Evolutionary conservation across 2,113 vertebrate species (phyloP).

Genomic region (Sakesphorus luctuosus): DNA sequence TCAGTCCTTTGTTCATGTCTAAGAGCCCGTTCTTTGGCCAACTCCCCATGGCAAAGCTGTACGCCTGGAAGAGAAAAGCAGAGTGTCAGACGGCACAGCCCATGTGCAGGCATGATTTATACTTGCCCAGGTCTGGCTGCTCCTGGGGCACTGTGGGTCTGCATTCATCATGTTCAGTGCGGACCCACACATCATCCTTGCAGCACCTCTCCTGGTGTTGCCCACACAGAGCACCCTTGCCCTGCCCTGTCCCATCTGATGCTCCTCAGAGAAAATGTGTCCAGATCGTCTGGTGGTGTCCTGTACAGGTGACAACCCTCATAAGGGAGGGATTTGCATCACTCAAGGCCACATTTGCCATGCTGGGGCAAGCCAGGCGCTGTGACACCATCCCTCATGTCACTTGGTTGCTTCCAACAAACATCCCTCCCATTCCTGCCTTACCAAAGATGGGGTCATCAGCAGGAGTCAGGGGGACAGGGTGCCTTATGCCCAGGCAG

Average conservation of each 20-base stretch:
- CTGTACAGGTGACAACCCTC: background rate
- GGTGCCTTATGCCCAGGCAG: background rate
- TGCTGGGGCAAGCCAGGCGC: fast-evolving
- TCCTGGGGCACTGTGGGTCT: background rate
- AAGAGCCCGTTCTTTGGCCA: slow-evolving; percentile 87
- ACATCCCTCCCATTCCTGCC: background rate
- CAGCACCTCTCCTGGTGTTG: background rate
- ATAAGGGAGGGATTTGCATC: fast-evolving
- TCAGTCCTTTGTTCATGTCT: slow-evolving; percentile 88
- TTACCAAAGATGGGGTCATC: background rate
- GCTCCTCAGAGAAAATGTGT: background rate
- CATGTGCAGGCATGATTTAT: slow-evolving; percentile 21
- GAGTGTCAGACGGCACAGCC: slow-evolving; percentile 24
- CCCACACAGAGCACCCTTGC: background rate
- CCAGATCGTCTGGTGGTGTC: background rate
- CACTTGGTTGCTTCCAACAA: background rate
- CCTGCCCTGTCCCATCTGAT: background rate
- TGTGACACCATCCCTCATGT: background rate
- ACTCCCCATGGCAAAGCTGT: slow-evolving; percentile 86
- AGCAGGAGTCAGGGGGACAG: background rate
- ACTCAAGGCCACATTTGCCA: background rate
- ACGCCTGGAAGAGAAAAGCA: slow-evolving; percentile 81
- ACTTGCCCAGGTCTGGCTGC: background rate
- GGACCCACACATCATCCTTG: fast-evolving
- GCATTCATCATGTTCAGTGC: fast-evolving